Base-by-base conservation (phyloP, 2,888 invertebrate genomes). In the Petrolisthes manimaculis region DNA sequence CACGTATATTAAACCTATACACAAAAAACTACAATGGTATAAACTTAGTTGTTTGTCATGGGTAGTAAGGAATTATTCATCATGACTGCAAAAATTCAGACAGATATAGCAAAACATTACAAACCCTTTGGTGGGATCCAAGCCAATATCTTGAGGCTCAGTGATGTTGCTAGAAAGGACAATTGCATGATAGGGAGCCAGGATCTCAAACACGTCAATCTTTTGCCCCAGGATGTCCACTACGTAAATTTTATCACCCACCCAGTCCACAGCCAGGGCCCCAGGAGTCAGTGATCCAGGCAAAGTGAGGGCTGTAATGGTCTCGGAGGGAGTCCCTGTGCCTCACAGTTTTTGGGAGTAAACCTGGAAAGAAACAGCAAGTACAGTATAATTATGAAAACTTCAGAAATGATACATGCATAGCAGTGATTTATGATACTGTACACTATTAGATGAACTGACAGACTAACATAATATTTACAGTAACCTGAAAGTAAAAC, bases 181-280 rank as follows among this genome's bases (percentile, higher is more conserved):
- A 14, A 99, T 97, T 0, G 97, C 97, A 93, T 99, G 97, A 94
- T 96, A 96, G 86, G 96, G 95, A 0, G 97, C 97, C 92, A 96
- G 96, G 91, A 98, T 94, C 93, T 98, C 97, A 92, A 98, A 97
- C 0, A 99, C 96, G 93, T 98, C 98, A 88, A 99, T 96, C 94
- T 97, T 97, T 93, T 98, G 97, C 0, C 98, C 98, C 51, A 97
- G 95, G 37, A 96, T 95, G 93, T 99, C 99, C 0, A 97, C 97
- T 37, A 98, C 97, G 93, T 99, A 99, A 9, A 99, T 94, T 93
- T 98, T 99, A 93, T 98, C 96, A 0, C 98, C 98, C 77, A 99
- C 95, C 98, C 99, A 99, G 94, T 99, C 99, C 21, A 99, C 96
- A 9, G 99, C 98, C 83, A 99, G 93, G 0, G 97, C 96, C 0